A percentile compares a stretch with the other conserved stretches of the same genome.
Evolutionary conservation across 2,113 vertebrate genomes (phyloP).

Genomic region (Pollachius pollachius): DNA sequence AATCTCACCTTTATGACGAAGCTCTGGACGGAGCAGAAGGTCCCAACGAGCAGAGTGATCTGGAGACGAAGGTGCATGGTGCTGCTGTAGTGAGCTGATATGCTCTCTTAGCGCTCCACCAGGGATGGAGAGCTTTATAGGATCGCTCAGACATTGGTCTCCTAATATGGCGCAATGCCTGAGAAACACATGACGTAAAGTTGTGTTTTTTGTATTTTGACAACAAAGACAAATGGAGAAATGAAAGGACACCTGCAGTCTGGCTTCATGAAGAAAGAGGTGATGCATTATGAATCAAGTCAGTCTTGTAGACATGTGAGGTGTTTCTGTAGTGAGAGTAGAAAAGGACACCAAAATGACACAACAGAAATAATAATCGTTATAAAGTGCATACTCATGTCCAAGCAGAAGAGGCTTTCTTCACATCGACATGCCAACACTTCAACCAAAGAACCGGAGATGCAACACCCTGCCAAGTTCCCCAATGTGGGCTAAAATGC

Average conservation of each 20-base stretch:
- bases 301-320: too few species aligned
- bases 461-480: not conserved
- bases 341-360: too few species aligned
- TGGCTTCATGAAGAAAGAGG: too few species aligned
- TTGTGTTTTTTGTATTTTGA: not conserved
- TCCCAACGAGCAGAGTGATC: not conserved
- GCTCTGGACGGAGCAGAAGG: not conserved
- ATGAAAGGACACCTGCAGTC: too few species aligned
- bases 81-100: not conserved
- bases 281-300: too few species aligned
- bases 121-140: not conserved
- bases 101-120: not conserved
- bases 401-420: too few species aligned
- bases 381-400: too few species aligned
- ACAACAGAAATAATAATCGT: too few species aligned
- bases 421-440: too few species aligned
- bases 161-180: not conserved
- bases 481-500: not conserved
- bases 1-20: conserved; percentile 3
- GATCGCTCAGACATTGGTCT: not conserved
- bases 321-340: too few species aligned
- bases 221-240: too few species aligned
- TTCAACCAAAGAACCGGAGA: too few species aligned
- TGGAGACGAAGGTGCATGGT: not conserved
- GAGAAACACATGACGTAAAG: not conserved